Conservation (phyloP, 2,113 vertebrate genomes). For the Seriola rivoliana region DNA sequence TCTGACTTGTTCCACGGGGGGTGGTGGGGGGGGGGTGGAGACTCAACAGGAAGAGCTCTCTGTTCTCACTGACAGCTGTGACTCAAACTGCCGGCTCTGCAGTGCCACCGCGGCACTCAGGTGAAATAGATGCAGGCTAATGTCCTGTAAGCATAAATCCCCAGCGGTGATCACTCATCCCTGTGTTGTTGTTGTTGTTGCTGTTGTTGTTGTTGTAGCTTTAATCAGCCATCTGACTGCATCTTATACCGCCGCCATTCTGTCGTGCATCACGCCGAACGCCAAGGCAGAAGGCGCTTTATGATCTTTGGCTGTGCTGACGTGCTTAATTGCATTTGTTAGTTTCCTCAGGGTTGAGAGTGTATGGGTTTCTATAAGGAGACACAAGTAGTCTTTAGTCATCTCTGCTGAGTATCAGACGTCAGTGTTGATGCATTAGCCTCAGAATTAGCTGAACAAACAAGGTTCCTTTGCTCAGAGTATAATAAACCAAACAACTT, state of each 20-base stretch:
- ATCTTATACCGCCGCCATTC: constrained; percentile 13
- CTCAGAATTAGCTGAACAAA: constrained; percentile 55
- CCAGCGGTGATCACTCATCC: constrained; percentile 31
- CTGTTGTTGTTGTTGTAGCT: constrained; percentile 27
- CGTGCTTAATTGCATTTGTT: constrained; percentile 48
- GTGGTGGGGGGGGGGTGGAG: neutral
- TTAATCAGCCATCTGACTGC: constrained; percentile 63
- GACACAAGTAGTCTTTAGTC: constrained; percentile 2
- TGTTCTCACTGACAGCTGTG: neutral
- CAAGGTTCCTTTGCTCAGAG: constrained; percentile 54
- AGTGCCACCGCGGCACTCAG: constrained; percentile 14
- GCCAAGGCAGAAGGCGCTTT: constrained; percentile 41
- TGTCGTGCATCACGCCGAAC: neutral
- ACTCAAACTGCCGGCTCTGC: constrained; percentile 46
- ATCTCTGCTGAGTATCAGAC: constrained; percentile 37
- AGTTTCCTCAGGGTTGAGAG: constrained; percentile 2
- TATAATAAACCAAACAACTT: constrained; percentile 37
- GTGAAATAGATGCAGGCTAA: constrained; percentile 30
- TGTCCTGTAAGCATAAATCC: constrained; percentile 56
- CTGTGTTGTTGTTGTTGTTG: constrained; percentile 1
- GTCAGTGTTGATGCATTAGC: constrained; percentile 48
- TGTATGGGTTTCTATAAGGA: neutral
- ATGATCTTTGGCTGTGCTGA: constrained; percentile 58
- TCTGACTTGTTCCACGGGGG: constrained; percentile 2
- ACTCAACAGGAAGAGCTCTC: constrained; percentile 20